Evolutionary conservation across 1,140 invertebrate species (phyloP).

Genomic region (Diabrotica virgifera): DNA sequence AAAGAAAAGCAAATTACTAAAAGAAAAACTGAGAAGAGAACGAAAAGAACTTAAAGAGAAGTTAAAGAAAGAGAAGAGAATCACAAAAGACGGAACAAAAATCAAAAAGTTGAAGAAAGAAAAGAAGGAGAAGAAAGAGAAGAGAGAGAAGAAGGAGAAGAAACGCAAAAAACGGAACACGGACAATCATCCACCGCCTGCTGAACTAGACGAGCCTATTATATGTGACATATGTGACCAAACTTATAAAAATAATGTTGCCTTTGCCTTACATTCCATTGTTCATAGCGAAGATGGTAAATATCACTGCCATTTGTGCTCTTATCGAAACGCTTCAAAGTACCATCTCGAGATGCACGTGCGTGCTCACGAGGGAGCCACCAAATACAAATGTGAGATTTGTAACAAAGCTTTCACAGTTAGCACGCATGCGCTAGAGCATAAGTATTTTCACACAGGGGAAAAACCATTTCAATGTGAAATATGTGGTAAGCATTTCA

Average conservation of each 20-base stretch:
- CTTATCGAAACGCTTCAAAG: constrained; percentile 48
- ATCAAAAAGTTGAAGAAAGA: constrained; percentile 7
- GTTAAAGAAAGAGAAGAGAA: constrained; percentile 8
- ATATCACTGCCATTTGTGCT: constrained; percentile 49
- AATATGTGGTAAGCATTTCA: constrained; percentile 56
- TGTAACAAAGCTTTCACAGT: constrained; percentile 54
- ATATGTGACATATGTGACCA: constrained; percentile 42
- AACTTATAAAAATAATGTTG: constrained; percentile 40
- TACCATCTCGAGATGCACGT: constrained; percentile 50
- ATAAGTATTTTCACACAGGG: constrained; percentile 54
- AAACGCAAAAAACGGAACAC: constrained; percentile 20
- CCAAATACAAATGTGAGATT: constrained; percentile 52
- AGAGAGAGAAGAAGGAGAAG: constrained; percentile 19
- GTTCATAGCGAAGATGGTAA: constrained; percentile 44
- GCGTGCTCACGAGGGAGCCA: constrained; percentile 47
- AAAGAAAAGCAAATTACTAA: constrained; percentile 46
- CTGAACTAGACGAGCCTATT: constrained; percentile 47
- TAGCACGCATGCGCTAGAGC: constrained; percentile 49
- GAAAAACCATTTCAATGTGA: constrained; percentile 62
- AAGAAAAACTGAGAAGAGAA: constrained; percentile 10
- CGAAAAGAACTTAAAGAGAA: constrained; percentile 5
- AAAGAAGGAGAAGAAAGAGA: constrained; percentile 15
- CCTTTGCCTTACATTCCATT: constrained; percentile 40
- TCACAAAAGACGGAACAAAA: constrained; percentile 4
- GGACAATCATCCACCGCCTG: constrained; percentile 51